Percentiles rank a stretch among this genome's conserved stretches.
phyloP scores from a whole-genome alignment of 2,113 vertebrate genomes.

The Pholis gunnellus region DNA sequence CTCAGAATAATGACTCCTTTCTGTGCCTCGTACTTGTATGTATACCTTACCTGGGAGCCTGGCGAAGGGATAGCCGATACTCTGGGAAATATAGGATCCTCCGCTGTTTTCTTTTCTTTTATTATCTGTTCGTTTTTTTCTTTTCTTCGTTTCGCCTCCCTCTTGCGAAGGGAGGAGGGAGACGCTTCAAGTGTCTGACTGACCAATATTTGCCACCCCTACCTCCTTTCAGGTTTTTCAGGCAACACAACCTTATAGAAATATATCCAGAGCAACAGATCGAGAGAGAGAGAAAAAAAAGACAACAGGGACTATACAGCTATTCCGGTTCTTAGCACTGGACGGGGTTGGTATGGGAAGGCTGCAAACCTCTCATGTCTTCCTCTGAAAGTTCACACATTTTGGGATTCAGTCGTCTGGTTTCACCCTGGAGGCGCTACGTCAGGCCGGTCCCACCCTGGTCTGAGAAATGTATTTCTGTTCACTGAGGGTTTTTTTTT shows the following conservation, averaged over 20 bases:
- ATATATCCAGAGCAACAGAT: conserved; percentile 27
- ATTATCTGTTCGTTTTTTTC: conserved; percentile 34
- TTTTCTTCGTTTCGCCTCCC: conserved; percentile 57
- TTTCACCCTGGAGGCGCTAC: conserved; percentile 63
- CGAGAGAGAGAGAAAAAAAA: not conserved
- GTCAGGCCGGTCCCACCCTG: conserved; percentile 47
- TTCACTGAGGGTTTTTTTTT: conserved; percentile 12
- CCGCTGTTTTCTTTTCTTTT: conserved; percentile 54
- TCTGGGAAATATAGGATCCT: conserved; percentile 79
- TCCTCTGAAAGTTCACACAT: conserved; percentile 32
- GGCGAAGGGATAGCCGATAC: conserved; percentile 74
- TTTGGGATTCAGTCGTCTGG: conserved; percentile 58
- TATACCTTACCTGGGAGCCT: conserved; percentile 73
- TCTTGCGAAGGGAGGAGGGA: conserved; percentile 47
- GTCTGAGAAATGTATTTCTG: conserved; percentile 49
- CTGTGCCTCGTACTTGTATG: conserved; percentile 77
- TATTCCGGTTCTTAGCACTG: not conserved
- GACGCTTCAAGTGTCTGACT: conserved; percentile 77
- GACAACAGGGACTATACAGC: conserved; percentile 12
- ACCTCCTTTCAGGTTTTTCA: conserved; percentile 74
- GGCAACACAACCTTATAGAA: conserved; percentile 57
- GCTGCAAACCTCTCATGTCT: conserved; percentile 15
- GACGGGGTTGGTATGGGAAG: conserved; percentile 15
- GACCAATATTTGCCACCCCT: conserved; percentile 81
- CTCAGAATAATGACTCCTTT: conserved; percentile 75